Percentiles rank a stretch among this genome's conserved stretches.
Evolutionary conservation across 2,113 vertebrate genomes (phyloP).

Genomic region (Muscicapa adusta): DNA sequence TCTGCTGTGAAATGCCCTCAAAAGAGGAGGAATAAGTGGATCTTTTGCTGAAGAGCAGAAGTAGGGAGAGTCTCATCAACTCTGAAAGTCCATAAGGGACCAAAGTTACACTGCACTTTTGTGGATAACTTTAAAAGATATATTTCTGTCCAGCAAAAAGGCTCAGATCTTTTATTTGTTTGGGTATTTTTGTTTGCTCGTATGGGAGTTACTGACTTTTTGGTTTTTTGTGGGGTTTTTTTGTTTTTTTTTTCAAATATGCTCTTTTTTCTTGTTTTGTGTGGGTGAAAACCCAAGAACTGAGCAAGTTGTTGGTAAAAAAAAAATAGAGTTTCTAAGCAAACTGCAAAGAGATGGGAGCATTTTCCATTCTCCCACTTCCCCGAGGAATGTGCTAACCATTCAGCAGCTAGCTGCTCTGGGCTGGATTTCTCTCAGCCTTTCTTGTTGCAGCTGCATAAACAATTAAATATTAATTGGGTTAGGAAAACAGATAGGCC

Average conservation of each 20-base stretch:
- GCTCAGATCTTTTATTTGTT: not conserved
- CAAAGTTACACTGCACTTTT: not conserved
- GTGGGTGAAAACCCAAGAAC: not conserved
- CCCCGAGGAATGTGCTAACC: not conserved
- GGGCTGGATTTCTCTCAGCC: not conserved
- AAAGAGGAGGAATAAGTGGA: not conserved
- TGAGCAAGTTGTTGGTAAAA: not conserved
- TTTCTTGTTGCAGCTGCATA: slow-evolving; percentile 32
- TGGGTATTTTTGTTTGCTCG: fast-evolving
- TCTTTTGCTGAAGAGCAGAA: not conserved
- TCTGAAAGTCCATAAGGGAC: not conserved
- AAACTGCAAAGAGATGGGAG: not conserved
- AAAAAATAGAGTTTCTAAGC: not conserved
- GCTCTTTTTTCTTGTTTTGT: not conserved
- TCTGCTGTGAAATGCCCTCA: not conserved
- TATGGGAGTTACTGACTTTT: not conserved
- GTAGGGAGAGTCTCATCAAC: not conserved
- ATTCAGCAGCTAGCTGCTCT: not conserved
- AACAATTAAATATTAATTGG: slow-evolving; percentile 60
- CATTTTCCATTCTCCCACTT: not conserved
- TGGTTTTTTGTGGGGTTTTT: no score
- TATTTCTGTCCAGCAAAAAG: not conserved
- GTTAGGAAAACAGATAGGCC: not conserved
- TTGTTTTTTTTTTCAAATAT: not conserved
- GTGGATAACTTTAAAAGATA: not conserved